phyloP scores from a whole-genome alignment of 2,888 invertebrate species.

The Andrena trimmerana region DNA sequence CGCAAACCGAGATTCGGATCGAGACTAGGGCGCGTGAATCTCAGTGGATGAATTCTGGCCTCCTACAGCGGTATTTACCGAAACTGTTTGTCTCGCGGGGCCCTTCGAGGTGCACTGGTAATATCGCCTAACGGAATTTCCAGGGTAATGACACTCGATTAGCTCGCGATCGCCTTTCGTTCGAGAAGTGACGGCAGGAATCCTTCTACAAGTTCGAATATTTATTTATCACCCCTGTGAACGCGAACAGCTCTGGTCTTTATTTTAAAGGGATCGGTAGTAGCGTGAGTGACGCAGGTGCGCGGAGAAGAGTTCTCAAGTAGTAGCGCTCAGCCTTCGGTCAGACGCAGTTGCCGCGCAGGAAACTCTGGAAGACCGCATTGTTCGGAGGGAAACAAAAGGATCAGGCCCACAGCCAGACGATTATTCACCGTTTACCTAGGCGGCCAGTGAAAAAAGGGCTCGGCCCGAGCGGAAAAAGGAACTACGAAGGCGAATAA shows the following conservation, averaged over 20 bases:
- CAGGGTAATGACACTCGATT: conserved; percentile 33
- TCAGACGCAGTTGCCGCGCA: conserved; percentile 58
- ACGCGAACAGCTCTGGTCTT: no score
- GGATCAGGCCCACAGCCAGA: conserved; percentile 72
- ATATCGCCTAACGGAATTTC: conserved; percentile 34
- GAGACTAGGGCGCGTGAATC: conserved; percentile 14
- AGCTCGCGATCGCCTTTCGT: conserved; percentile 31
- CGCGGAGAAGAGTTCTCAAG: conserved; percentile 55
- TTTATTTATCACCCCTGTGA: neutral
- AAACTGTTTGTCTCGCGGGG: conserved; percentile 28
- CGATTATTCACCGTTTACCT: conserved; percentile 81
- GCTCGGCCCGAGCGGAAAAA: conserved; percentile 62
- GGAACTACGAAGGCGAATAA: conserved; percentile 54
- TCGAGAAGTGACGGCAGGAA: conserved; percentile 25
- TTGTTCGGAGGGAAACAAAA: conserved; percentile 80
- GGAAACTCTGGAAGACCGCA: conserved; percentile 58
- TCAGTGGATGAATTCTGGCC: conserved; percentile 28
- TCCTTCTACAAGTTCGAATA: no score
- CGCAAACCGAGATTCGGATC: conserved; percentile 14
- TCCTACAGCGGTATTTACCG: conserved; percentile 15
- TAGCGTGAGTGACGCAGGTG: neutral
- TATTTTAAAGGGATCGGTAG: neutral
- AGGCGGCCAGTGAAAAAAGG: conserved; percentile 61
- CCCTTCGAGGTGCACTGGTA: conserved; percentile 16
- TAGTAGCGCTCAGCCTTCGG: conserved; percentile 65